phyloP scores from a whole-genome alignment of 2,797 vertebrate genomes.

The Babyrousa celebensis region DNA sequence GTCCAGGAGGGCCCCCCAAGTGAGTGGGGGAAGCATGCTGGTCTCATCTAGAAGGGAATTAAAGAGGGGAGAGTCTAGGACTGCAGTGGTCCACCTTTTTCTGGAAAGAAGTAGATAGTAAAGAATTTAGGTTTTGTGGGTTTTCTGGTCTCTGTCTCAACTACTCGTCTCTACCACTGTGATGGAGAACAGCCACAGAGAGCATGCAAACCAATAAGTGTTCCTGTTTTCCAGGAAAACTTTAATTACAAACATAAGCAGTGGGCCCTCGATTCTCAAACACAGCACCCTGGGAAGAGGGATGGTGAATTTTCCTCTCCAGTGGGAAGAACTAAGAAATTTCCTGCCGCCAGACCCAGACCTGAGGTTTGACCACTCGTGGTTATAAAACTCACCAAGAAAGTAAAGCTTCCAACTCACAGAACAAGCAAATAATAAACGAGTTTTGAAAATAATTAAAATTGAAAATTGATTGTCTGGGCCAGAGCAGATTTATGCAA shows the following conservation, averaged over 20 bases:
- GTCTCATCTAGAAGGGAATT: background rate
- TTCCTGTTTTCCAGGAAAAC: constrained; percentile 65
- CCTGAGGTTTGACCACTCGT: constrained; percentile 63
- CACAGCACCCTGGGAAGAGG: background rate
- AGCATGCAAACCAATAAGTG: background rate
- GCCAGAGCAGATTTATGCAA: constrained; percentile 96
- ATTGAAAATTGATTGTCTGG: constrained; percentile 98
- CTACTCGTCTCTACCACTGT: background rate
- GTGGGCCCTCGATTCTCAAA: background rate
- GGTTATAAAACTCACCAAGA: constrained; percentile 70
- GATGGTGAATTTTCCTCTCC: background rate
- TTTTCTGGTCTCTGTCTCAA: background rate
- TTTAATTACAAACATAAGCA: constrained; percentile 68
- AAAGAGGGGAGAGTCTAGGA: constrained; percentile 2
- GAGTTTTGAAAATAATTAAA: constrained; percentile 97
- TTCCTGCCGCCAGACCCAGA: background rate
- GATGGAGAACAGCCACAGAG: background rate
- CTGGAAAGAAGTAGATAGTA: background rate
- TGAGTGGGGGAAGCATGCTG: background rate
- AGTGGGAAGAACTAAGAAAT: constrained; percentile 34
- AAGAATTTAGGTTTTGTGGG: background rate
- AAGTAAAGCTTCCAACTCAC: constrained; percentile 94
- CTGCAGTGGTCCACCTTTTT: background rate
- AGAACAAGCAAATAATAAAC: constrained; percentile 92
- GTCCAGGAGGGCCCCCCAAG: background rate